These are phyloP conservation scores for Eretmochelys imbricata DNA, from an alignment of 2,113 vertebrate genomes.

Conservation along the genomic window DNA sequence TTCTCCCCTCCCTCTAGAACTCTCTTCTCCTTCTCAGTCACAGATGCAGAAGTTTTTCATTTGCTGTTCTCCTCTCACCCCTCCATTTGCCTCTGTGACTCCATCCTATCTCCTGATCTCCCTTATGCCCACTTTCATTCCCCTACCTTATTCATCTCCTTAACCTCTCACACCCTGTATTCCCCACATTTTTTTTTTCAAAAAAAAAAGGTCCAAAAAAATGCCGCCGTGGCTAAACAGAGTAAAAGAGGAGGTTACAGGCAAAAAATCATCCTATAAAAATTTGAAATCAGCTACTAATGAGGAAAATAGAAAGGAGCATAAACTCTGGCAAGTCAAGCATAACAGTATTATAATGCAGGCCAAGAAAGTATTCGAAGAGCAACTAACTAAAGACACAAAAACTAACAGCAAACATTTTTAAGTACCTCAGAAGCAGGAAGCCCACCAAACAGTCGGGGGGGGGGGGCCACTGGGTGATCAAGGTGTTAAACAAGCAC, in stretches of 20 bases:
- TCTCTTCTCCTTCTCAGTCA: constrained; percentile 13
- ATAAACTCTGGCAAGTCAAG: not conserved
- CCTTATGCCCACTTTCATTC: not conserved
- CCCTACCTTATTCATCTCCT: not conserved
- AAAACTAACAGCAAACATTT: not conserved
- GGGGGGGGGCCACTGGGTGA: not conserved
- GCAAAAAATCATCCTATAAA: not conserved
- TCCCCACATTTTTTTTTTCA: not conserved
- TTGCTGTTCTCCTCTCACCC: not conserved
- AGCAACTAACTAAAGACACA: not conserved
- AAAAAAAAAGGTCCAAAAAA: not conserved
- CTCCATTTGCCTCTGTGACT: not conserved
- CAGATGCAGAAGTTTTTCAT: not conserved
- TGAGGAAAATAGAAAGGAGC: not conserved
- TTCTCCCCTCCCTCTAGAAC: not conserved
- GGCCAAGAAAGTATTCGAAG: not conserved
- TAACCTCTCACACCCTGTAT: not conserved
- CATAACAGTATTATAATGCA: not conserved
- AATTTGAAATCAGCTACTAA: not conserved
- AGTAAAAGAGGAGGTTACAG: not conserved
- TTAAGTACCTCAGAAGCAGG: not conserved
- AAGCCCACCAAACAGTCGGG: not conserved
- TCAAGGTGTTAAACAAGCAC: not conserved
- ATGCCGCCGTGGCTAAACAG: not conserved
- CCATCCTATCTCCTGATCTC: not conserved